Conservation (phyloP, 2,888 invertebrate genomes). For the Macroteleia sp. region DNA sequence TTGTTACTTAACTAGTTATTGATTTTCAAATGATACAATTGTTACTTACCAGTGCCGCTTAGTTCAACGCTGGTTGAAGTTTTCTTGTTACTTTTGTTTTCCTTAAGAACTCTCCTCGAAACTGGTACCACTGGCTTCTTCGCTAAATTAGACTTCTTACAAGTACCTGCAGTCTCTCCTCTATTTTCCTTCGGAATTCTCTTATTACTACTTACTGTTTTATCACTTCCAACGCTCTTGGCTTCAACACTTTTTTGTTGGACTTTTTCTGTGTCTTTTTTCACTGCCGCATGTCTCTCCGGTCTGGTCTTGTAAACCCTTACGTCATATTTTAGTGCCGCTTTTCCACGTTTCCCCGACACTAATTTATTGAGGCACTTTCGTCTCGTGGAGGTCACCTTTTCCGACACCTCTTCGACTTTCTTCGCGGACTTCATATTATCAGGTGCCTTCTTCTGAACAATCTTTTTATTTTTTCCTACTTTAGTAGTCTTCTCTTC, state of each 20-base stretch:
- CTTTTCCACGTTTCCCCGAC: conserved; percentile 85
- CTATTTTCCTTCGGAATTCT: conserved; percentile 77
- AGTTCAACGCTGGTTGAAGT: conserved; percentile 67
- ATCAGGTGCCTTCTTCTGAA: too few relatives aligned
- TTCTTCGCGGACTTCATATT: conserved; percentile 43
- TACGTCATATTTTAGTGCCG: conserved; percentile 70
- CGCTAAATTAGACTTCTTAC: conserved; percentile 61
- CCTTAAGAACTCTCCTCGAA: conserved; percentile 78
- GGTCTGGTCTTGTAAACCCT: conserved; percentile 45
- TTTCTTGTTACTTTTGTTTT: conserved; percentile 80
- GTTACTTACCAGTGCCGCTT: conserved; percentile 50
- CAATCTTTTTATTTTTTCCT: conserved; percentile 31
- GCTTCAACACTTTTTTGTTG: conserved; percentile 41
- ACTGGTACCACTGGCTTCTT: conserved; percentile 64
- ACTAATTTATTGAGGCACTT: conserved; percentile 78
- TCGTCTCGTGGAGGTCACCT: conserved; percentile 66
- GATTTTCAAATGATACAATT: too few relatives aligned
- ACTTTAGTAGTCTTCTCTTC: conserved; percentile 33
- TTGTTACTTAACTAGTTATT: too few relatives aligned
- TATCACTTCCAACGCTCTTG: conserved; percentile 33
- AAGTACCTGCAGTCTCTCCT: conserved; percentile 60
- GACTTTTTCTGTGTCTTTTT: conserved; percentile 34
- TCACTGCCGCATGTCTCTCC: conserved; percentile 45
- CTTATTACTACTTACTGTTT: conserved; percentile 57
- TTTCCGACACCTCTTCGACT: conserved; percentile 45